phyloP scores from a whole-genome alignment of 2,113 vertebrate genomes.

The Notarius quadriscutis region DNA sequence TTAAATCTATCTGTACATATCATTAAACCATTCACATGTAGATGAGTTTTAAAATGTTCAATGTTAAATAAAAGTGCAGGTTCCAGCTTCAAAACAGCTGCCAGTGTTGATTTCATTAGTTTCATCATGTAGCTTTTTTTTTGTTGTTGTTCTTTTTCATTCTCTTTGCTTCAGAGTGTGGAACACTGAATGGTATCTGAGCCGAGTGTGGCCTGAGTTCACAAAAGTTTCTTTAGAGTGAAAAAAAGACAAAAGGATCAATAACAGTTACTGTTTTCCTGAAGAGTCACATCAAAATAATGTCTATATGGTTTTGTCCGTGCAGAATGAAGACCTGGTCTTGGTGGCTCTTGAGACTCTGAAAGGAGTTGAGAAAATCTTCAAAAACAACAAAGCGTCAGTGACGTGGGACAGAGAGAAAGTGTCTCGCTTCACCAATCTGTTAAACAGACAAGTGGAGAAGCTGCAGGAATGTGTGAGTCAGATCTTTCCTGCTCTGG shows the following conservation, averaged over 20 bases:
- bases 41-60: too few relatives aligned
- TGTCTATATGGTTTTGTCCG: neutral
- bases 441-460: slow-evolving; percentile 8
- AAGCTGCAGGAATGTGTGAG: slow-evolving; percentile 21
- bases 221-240: too few relatives aligned
- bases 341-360: slow-evolving; percentile 32
- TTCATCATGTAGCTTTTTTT: neutral
- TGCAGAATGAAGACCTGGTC: slow-evolving; percentile 11
- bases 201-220: neutral
- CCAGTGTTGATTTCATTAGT: too few relatives aligned
- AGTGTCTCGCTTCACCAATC: slow-evolving; percentile 3
- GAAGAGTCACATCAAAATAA: neutral
- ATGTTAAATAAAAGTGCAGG: too few relatives aligned
- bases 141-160: neutral
- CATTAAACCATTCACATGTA: neutral
- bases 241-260: too few relatives aligned
- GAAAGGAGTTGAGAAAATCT: slow-evolving; percentile 3
- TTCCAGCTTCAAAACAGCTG: too few relatives aligned
- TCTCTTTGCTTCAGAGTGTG: too few relatives aligned
- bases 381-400: slow-evolving; percentile 9
- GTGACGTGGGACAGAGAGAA: neutral
- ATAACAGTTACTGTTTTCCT: too few relatives aligned
- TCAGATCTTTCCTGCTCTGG: neutral
- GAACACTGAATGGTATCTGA: neutral
- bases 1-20: neutral